Evolutionary conservation across 2,888 invertebrate genomes (phyloP).

Genomic region (Bibio marci): DNA sequence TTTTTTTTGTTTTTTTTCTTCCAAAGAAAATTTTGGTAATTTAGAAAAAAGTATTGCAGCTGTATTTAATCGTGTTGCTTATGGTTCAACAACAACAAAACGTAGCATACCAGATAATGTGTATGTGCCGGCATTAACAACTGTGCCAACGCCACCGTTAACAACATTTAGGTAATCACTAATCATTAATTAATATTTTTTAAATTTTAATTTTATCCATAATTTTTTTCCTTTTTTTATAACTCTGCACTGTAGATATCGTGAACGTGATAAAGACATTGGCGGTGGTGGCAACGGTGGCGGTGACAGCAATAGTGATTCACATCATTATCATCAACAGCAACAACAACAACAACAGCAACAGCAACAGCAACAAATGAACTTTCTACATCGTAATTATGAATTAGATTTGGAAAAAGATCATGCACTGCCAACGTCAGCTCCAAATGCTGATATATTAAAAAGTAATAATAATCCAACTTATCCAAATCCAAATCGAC

Average conservation of each 20-base stretch:
- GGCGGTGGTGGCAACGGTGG: constrained; percentile 10
- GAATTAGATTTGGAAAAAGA: constrained; percentile 54
- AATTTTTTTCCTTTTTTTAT: not conserved
- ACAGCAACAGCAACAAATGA: constrained; percentile 22
- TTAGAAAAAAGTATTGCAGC: constrained; percentile 49
- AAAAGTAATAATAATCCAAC: constrained; percentile 61
- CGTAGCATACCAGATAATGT: constrained; percentile 45
- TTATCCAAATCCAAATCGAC: constrained; percentile 52
- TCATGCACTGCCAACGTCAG: constrained; percentile 56
- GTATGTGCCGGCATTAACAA: constrained; percentile 40
- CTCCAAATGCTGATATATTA: constrained; percentile 60
- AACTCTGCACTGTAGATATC: constrained; percentile 1
- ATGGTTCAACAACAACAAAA: constrained; percentile 49
- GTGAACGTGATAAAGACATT: constrained; percentile 13
- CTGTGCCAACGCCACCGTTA: constrained; percentile 41
- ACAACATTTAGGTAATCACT: constrained; percentile 34
- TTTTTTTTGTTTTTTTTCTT: not conserved
- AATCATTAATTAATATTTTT: not conserved
- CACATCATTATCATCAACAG: constrained; percentile 1
- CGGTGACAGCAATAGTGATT: constrained; percentile 1
- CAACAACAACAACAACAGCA: constrained; percentile 10
- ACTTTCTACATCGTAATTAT: constrained; percentile 32
- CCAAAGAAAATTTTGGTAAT: constrained; percentile 36
- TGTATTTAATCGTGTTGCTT: constrained; percentile 50
- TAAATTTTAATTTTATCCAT: not conserved